Evolutionary conservation across 2,113 vertebrate genomes (phyloP).

Genomic region (Lanius ludovicianus): DNA sequence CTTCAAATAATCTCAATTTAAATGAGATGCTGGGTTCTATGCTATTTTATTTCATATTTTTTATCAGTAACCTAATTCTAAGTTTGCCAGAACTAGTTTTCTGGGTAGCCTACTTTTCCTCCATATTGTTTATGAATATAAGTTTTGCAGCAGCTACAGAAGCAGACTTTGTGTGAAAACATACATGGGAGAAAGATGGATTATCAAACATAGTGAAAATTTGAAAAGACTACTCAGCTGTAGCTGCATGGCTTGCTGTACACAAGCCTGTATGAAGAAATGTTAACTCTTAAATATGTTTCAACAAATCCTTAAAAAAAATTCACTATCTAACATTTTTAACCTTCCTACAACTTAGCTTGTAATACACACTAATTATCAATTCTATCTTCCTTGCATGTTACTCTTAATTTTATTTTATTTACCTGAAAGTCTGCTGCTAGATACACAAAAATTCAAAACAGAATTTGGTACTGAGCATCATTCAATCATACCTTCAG

Average conservation of each 20-base stretch:
- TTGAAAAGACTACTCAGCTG: background rate
- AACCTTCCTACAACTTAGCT: background rate
- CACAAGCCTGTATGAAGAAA: background rate
- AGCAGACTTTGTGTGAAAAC: background rate
- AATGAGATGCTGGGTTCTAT: background rate
- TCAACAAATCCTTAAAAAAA: background rate
- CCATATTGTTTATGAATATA: background rate
- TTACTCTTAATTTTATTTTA: background rate
- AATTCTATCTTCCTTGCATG: background rate
- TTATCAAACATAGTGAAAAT: background rate
- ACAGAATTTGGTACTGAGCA: background rate
- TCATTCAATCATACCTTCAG: background rate
- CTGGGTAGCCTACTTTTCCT: background rate
- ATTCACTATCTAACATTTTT: background rate
- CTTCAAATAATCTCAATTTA: background rate
- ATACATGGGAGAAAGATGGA: background rate
- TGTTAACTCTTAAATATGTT: background rate
- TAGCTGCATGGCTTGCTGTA: background rate
- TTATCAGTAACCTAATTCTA: background rate
- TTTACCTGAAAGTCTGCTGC: background rate
- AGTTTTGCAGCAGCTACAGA: background rate
- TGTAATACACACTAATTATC: background rate
- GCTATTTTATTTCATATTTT: background rate
- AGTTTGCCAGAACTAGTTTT: background rate
- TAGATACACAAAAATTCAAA: background rate